Base-by-base conservation (phyloP, 2,888 invertebrate species). In the Orthosia cruda region DNA sequence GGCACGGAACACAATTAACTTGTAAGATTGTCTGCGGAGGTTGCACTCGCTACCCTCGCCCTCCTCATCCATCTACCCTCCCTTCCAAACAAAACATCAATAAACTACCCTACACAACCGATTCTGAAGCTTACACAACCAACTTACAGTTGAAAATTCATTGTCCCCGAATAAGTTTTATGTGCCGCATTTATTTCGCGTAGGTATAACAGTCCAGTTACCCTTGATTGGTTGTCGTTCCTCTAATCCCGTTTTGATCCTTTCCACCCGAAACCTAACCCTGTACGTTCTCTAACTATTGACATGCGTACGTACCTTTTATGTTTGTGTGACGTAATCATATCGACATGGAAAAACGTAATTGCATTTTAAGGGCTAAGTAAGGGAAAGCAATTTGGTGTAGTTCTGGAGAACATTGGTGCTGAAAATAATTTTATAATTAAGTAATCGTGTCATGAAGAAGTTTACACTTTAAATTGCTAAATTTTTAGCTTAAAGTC, bases 211-310 rank as follows among this genome's bases (percentile, higher is more conserved):
- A 95, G 97, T 97, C 97, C 97, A 96, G 97, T 97, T 97, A 97
- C 96, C 96, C 97, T 97, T 97, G 97, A 97, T 97, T 97, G 97
- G 97, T 97, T 97, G 97, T 97, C 97, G 97, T 97, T 97, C 96
- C 96, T 97, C 97, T 97, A 97, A 97, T 97, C 97, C 97, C 97
- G 96, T 97, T 97, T 97, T 97, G 97, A 97, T 97, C 97, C 97
- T 96, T 97, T 97, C 97, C 97, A 97, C 97, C 97, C 95, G 93
- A 95, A 95, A 96, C 95, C 94, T 95, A 94, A 97, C 97, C 97
- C 96, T 96, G 96, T 95, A 95, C 92, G 94, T 92, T 90, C 92
- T 93, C 95, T 95, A 94, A 96, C 96, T 96, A 96, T 95, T 96
- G 96, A 95, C 96, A 96, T 97, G 93, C 92, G 92, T 91, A 90